Evolutionary conservation across 2,797 vertebrate species (phyloP), one percentile per base, ranked within the genome.

Genomic region (Sciurus carolinensis): DNA sequence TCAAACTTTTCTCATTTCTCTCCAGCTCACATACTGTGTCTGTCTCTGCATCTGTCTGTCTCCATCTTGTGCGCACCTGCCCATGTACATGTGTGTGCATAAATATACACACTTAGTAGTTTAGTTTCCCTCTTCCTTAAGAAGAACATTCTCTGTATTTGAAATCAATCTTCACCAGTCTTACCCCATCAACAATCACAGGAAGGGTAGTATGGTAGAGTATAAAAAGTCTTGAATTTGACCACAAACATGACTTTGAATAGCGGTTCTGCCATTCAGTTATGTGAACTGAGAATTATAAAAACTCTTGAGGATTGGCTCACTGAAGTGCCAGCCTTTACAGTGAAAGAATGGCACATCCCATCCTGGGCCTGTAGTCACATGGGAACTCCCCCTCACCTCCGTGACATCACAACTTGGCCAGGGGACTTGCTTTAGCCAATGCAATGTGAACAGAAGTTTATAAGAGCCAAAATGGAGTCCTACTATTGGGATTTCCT

Each of bases 81-180:
- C 5, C 10, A 33, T 7, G 6, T 9, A 18, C 0, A 7, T 12
- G 12, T 28, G 6, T 0, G 4, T 24, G 2, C 26, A 42, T 75
- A 66, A 39, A 75, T 30, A 39, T 1, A 36, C n/a, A 30, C 3
- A 7, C 3, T 84, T 57, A 57, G 54, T 22, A 57, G 20, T 22
- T 81, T 44, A 84, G 73, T 42, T 75, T n/a, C 17, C 26, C 17
- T 87, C 13, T 83, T 59, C 13, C 8, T 3, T n/a, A 52, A 28
- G 5, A 67, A 52, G 15, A 22, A 44, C 33, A 67, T 50, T 52
- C 8, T 7, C 44, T 44, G 39, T 42, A 47, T 5, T 52, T 54
- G 33, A 54, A 52, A 42, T 81, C 67, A 17, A 11, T 66, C 59
- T 67, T 42, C 22, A 77, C 3, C 36, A 59, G 18, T 36, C 20